Base-by-base conservation (phyloP, 2,113 vertebrate genomes). In the Oncorhynchus gorbuscha region DNA sequence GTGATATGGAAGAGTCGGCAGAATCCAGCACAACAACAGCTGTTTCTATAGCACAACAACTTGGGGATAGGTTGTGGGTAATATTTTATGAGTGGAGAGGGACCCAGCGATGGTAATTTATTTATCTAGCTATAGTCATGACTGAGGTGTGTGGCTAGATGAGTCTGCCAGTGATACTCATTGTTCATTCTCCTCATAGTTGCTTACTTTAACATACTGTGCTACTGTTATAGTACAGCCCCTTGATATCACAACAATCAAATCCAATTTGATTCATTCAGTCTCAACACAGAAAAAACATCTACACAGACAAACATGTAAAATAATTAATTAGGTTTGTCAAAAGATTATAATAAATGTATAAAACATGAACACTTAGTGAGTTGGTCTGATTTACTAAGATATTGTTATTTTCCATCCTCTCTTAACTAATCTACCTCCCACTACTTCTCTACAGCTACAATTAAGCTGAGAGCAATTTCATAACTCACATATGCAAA, bases 21-120 rank as follows among this genome's bases (percentile, higher is more conserved):
- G 68, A 89, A 88, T 92, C 83, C 89, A 90, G 86, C 87, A 92
- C 88, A 92, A 92, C 92, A 93, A 92, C 91, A 93, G 91, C 90
- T 93, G 93, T 91, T 93, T 92, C 88, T 88, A 91, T 92, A 93
- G 93, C 89, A 91, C 87, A 92, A 89, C 90, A 92, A 91, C 89
- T 88, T 89, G 84, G 90, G 90, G 90, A 93, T 85, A 88, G 88
- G 86, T 88, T 90, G 82, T 86, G 90, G 90, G 85, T 93, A 88
- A 92, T 92, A 91, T 92, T 91, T 91, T 90, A 93, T 91, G 88
- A 87, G 90, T 81, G 87, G 69, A 90, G 82, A 83, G 91, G 89
- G 91, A 90, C 87, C 59, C 58, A 9, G 39, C 83, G 81, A 88
- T 92, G 91, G 88, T 92, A 84, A 91, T 92, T 91, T 92, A 92